Evolutionary conservation across 2,888 invertebrate genomes (phyloP), one percentile per base, ranked within the genome.

Genomic region (Netelia inedita): DNA sequence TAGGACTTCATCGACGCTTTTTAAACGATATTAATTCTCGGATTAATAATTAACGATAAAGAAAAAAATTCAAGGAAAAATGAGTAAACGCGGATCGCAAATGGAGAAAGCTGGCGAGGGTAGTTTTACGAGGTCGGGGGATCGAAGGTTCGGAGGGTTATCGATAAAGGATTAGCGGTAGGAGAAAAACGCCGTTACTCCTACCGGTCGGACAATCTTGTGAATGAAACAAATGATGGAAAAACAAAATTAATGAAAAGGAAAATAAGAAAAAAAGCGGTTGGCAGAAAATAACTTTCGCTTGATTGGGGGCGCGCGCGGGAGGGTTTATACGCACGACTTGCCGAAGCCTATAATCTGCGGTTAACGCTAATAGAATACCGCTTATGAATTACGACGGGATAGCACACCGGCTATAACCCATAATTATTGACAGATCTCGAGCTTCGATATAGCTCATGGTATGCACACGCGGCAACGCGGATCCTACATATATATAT

Each of bases 321-420:
- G 74, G 86, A 80, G 85, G 86, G 61, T 82, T 71, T 82, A 65
- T 86, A 87, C 83, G 84, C 81, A 86, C 81, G 85, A 85, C 86
- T 85, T 79, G 78, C 68, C 86, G 73, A 82, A 85, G 80, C 85
- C 88, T 86, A 83, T 90, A 91, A 91, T 91, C 90, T 89, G 85
- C 83, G 88, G 85, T 87, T 89, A 88, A 89, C 89, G 88, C 89
- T 90, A 89, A 91, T 90, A 90, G 91, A 91, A 91, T 91, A 90
- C 88, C 89, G 87, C 87, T 89, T 90, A 88, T 88, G 88, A 91
- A 91, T 91, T 90, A 91, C 89, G 89, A 86, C 73, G 87, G 88
- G 85, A 84, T 74, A 87, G 82, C 82, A 82, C 76, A 80, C 82
- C 80, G 86, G 81, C 83, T 35, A 57, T 46, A 88, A 87, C 88